phyloP scores from a whole-genome alignment of 2,888 invertebrate species.

The Trilocha varians region DNA sequence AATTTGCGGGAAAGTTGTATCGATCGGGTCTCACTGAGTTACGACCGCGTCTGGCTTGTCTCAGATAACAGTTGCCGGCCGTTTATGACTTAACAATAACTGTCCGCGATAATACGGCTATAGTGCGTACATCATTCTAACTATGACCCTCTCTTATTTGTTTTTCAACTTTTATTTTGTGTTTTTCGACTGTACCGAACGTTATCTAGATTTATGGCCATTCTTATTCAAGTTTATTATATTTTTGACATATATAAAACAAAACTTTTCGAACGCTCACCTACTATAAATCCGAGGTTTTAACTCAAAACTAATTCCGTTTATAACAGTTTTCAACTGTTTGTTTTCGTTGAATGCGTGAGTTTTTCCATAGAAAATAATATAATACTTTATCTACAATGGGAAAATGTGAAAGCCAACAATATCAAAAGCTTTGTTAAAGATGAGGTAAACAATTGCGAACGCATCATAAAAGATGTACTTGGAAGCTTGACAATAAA shows the following conservation, averaged over 20 bases:
- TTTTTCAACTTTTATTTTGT: too few relatives aligned
- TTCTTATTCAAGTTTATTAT: neutral
- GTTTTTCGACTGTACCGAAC: neutral
- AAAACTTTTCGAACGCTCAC: too few relatives aligned
- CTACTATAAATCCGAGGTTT: neutral
- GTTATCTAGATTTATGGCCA: too few relatives aligned
- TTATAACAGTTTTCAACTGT: neutral
- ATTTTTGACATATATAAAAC: neutral
- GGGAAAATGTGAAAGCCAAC: neutral
- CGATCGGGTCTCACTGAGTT: constrained; percentile 25
- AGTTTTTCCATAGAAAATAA: neutral
- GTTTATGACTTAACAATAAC: constrained; percentile 23
- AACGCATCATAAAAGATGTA: neutral
- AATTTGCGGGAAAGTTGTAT: constrained; percentile 30
- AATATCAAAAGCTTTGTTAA: neutral
- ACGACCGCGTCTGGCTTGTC: constrained; percentile 30
- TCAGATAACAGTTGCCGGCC: constrained; percentile 33
- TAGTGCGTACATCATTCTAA: too few relatives aligned
- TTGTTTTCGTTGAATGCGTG: neutral
- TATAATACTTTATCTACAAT: neutral
- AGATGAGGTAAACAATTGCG: neutral
- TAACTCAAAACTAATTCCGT: neutral
- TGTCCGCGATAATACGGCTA: constrained; percentile 11
- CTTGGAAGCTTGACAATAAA: neutral
- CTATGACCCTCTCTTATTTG: too few relatives aligned